Conservation (phyloP, 2,797 vertebrate species). For the Micropoecilia bifurca region DNA sequence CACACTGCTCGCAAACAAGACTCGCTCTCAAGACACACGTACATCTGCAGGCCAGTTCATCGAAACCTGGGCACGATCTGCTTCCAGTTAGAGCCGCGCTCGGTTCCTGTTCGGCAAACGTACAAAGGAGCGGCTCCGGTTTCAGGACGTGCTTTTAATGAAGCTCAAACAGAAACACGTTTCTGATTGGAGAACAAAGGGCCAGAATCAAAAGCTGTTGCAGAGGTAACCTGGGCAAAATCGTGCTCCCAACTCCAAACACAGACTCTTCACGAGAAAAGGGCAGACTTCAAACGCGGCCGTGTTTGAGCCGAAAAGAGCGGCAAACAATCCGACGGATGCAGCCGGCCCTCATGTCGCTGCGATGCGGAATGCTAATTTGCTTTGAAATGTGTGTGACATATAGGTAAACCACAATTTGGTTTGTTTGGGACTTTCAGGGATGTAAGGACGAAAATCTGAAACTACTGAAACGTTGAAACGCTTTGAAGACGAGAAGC, state of each 20-base stretch:
- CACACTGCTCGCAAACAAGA: too few relatives aligned
- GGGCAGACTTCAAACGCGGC: slow-evolving; percentile 70
- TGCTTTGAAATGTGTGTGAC: slow-evolving; percentile 79
- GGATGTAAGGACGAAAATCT: slow-evolving; percentile 42
- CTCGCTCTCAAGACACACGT: slow-evolving; percentile 14
- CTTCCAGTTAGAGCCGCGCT: slow-evolving; percentile 75
- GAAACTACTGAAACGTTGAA: slow-evolving; percentile 61
- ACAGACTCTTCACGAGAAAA: slow-evolving; percentile 38
- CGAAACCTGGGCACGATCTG: slow-evolving; percentile 69
- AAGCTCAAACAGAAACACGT: slow-evolving; percentile 81
- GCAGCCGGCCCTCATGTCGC: slow-evolving; percentile 36
- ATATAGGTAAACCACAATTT: slow-evolving; percentile 69
- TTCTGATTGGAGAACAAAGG: slow-evolving; percentile 80
- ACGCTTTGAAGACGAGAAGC: slow-evolving; percentile 67
- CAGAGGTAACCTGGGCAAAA: slow-evolving; percentile 64
- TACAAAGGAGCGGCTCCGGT: slow-evolving; percentile 75
- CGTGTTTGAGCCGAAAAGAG: slow-evolving; percentile 50
- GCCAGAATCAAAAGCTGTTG: slow-evolving; percentile 60
- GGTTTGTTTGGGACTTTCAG: slow-evolving; percentile 66
- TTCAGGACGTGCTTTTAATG: slow-evolving; percentile 83
- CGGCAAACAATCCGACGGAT: slow-evolving; percentile 56
- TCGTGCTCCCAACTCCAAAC: slow-evolving; percentile 64
- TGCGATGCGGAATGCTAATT: slow-evolving; percentile 70
- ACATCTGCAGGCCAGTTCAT: slow-evolving; percentile 40
- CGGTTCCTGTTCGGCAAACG: slow-evolving; percentile 67